phyloP scores from a whole-genome alignment of 2,113 vertebrate genomes.

The Macrotis lagotis region DNA sequence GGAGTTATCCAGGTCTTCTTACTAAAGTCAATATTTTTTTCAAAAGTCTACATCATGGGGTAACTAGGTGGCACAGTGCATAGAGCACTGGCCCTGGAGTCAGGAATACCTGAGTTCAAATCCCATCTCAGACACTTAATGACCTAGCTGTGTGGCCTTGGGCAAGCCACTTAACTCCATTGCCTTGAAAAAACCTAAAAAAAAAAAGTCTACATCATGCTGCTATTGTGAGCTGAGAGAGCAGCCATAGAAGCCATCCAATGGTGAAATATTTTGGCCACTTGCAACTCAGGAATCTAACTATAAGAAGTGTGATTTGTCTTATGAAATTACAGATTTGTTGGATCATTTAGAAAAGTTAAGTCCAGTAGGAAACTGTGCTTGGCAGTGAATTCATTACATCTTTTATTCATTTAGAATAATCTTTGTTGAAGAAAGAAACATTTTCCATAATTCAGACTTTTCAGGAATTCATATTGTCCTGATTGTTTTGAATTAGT shows the following conservation, averaged over 20 bases:
- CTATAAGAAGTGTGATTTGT: not conserved
- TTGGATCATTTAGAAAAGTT: not conserved
- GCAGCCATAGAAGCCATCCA: not conserved
- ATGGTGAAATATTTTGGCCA: not conserved
- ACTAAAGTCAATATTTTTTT: not conserved
- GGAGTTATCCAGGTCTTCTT: not conserved
- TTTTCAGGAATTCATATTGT: not conserved
- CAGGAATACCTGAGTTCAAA: too few relatives aligned
- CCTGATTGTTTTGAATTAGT: slow-evolving; percentile 3
- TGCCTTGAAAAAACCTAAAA: too few relatives aligned
- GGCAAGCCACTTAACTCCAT: too few relatives aligned
- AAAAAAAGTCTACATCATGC: not conserved
- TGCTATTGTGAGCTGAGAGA: not conserved
- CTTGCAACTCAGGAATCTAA: not conserved
- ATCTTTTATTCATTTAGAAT: not conserved
- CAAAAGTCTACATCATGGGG: not conserved
- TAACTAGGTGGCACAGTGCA: too few relatives aligned
- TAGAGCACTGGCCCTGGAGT: too few relatives aligned
- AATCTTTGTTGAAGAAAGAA: not conserved
- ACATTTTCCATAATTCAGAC: not conserved
- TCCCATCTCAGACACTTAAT: too few relatives aligned
- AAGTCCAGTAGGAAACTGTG: not conserved
- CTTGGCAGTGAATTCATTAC: not conserved
- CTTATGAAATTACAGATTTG: not conserved
- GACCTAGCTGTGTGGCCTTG: too few relatives aligned